Conservation (phyloP, 2,113 vertebrate genomes). For the Tetrax tetrax region DNA sequence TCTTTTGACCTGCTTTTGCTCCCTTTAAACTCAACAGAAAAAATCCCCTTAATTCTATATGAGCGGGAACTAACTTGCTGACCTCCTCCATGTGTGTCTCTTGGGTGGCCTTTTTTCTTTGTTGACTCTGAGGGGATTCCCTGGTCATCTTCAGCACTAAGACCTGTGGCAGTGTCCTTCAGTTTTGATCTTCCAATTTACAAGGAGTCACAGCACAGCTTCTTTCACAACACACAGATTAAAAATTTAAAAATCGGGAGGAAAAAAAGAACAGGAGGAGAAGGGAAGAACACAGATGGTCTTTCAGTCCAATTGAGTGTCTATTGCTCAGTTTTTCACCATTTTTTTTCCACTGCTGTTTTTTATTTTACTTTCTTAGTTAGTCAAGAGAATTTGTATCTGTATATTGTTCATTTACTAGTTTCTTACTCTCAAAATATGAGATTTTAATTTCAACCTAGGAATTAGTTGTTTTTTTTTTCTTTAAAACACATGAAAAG, state of each 20-base stretch:
- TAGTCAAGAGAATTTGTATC: not conserved
- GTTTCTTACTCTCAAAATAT: not conserved
- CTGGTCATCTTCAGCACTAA: not conserved
- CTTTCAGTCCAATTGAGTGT: not conserved
- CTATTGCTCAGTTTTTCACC: not conserved
- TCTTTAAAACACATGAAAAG: not conserved
- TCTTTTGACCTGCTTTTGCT: constrained; percentile 27
- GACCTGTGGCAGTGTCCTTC: not conserved
- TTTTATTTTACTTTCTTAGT: not conserved
- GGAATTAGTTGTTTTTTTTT: not conserved
- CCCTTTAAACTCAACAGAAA: constrained; percentile 36
- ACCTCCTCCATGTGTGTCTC: not conserved
- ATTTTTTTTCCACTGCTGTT: not conserved
- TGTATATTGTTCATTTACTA: not conserved
- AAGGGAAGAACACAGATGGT: not conserved
- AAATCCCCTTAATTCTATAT: constrained; percentile 38
- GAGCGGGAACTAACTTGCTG: constrained; percentile 24
- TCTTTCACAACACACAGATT: not conserved
- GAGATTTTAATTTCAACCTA: not conserved
- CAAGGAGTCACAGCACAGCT: not conserved
- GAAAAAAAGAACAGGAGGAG: fast-evolving
- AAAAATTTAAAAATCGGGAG: not conserved
- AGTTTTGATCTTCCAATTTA: not conserved
- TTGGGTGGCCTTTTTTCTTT: constrained; percentile 5
- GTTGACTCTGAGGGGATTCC: not conserved